Evolutionary conservation across 2,888 invertebrate species (phyloP).

Genomic region (Operophtera brumata): DNA sequence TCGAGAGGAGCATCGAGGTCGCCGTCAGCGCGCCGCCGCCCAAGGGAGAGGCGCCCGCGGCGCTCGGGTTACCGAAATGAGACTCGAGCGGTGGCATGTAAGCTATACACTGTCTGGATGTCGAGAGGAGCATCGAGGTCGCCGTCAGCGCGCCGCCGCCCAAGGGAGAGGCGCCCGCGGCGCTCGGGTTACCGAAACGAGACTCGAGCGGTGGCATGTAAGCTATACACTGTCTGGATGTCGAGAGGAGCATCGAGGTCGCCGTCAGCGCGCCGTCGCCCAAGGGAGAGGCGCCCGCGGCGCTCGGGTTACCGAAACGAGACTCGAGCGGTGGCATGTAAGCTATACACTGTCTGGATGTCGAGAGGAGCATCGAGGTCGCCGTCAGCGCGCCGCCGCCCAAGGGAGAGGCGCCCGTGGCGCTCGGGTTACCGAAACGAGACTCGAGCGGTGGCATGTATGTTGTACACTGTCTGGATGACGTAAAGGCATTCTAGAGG

Average conservation of each 20-base stretch:
- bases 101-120: too few relatives aligned
- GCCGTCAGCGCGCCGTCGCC: conserved; percentile 82
- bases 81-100: too few relatives aligned
- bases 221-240: too few relatives aligned
- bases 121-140: conserved; percentile 83
- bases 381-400: conserved; percentile 82
- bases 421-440: conserved; percentile 50
- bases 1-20: conserved; percentile 83
- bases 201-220: too few relatives aligned
- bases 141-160: conserved; percentile 82
- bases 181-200: conserved; percentile 48
- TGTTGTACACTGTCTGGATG: conserved; percentile 62
- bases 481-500: too few relatives aligned
- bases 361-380: conserved; percentile 83
- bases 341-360: conserved; percentile 81
- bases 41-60: conserved; percentile 34
- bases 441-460: conserved; percentile 24
- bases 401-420: conserved; percentile 33
- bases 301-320: conserved; percentile 50
- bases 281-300: conserved; percentile 33
- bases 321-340: conserved; percentile 53
- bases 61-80: conserved; percentile 48
- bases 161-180: conserved; percentile 34
- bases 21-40: conserved; percentile 82
- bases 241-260: conserved; percentile 83